Evolutionary conservation across 2,888 invertebrate species (phyloP).

Genomic region (Agonopterix alstromeriana): DNA sequence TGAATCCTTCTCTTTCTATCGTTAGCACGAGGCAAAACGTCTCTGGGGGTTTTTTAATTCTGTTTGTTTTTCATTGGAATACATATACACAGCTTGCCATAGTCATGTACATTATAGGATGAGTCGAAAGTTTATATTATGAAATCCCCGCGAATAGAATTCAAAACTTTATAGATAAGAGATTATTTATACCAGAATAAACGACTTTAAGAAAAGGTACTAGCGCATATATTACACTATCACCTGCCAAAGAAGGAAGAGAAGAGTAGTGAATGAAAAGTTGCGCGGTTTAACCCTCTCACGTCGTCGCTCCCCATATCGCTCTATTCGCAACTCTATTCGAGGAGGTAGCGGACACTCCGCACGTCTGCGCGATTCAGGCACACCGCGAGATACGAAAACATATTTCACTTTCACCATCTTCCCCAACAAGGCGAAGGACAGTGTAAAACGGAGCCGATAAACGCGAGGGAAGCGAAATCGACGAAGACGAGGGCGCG

Average conservation of each 20-base stretch:
- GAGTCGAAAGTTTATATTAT: constrained; percentile 21
- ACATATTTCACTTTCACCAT: constrained; percentile 46
- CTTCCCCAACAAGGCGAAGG: constrained; percentile 50
- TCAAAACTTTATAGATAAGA: constrained; percentile 39
- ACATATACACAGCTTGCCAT: constrained; percentile 1
- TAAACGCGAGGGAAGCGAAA: constrained; percentile 59
- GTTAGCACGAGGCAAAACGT: constrained; percentile 28
- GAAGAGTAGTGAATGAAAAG: constrained; percentile 46
- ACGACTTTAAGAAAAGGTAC: constrained; percentile 24
- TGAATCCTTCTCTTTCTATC: constrained; percentile 56
- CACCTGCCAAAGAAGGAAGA: constrained; percentile 40
- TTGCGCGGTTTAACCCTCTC: constrained; percentile 58
- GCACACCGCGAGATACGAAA: constrained; percentile 39
- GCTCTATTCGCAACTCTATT: constrained; percentile 26
- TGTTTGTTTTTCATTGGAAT: constrained; percentile 31
- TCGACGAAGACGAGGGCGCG: constrained; percentile 52
- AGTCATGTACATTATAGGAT: background rate
- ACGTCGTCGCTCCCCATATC: constrained; percentile 26
- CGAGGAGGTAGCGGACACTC: constrained; percentile 21
- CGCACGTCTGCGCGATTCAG: constrained; percentile 28
- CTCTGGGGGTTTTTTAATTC: constrained; percentile 49
- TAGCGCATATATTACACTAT: constrained; percentile 34
- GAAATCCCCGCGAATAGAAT: constrained; percentile 32
- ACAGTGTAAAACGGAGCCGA: constrained; percentile 58
- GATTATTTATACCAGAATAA: constrained; percentile 15